Conservation (phyloP, 2,888 invertebrate species). For the Nipponacmea schrenckii region DNA sequence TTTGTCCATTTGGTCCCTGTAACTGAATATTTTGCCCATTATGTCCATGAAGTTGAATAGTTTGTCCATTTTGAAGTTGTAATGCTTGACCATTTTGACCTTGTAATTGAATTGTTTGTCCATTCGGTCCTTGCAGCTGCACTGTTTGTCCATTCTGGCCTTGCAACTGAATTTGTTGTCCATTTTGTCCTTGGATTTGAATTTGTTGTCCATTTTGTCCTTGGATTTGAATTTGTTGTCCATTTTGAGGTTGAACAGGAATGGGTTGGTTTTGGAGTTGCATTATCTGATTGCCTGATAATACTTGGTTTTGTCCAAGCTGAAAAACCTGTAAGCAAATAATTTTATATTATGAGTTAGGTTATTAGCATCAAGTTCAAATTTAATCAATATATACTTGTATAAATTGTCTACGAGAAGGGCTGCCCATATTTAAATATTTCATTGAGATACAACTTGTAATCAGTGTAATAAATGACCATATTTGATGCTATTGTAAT, state of each 20-base stretch:
- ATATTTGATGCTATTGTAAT: too few species aligned
- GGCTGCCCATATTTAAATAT: too few species aligned
- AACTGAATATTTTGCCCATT: slow-evolving; percentile 23
- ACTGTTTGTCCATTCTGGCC: slow-evolving; percentile 59
- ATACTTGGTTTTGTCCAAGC: slow-evolving; percentile 27
- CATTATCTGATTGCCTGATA: slow-evolving; percentile 74
- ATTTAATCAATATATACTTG: too few species aligned
- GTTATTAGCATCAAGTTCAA: too few species aligned
- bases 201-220: slow-evolving; percentile 35
- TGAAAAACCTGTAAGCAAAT: slow-evolving; percentile 28
- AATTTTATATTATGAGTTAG: background rate
- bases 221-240: slow-evolving; percentile 70
- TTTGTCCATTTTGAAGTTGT: too few species aligned
- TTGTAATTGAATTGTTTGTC: too few species aligned
- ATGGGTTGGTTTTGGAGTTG: slow-evolving; percentile 48
- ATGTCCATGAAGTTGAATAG: too few species aligned
- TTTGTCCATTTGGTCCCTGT: too few species aligned
- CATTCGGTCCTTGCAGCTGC: slow-evolving; percentile 33
- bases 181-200: background rate
- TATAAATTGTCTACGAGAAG: too few species aligned
- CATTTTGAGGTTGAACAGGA: slow-evolving; percentile 32
- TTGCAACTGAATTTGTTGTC: slow-evolving; percentile 64
- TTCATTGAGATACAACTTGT: background rate
- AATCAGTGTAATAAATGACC: too few species aligned
- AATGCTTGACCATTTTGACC: too few species aligned